Base-by-base conservation (phyloP, 2,888 invertebrate genomes). In the Esperia sulphurella region DNA sequence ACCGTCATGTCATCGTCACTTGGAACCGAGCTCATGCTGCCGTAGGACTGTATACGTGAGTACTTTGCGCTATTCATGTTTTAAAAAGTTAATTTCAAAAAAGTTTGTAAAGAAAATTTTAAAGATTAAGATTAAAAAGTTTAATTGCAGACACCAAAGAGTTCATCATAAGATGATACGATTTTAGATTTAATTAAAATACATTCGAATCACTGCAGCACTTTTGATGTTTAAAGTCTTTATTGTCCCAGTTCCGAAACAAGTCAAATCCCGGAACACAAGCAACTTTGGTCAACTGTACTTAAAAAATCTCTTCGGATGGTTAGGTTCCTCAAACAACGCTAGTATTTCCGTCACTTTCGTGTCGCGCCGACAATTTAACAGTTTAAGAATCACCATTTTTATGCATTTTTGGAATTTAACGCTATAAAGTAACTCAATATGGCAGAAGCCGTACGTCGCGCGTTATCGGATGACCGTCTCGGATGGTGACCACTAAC, bases 1-100 rank as follows among this genome's bases (percentile, higher is more conserved):
- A 90, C 86, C 0, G 68, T 83, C 87, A 90, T 88, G 52, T 89
- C 85, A 38, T 89, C 87, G 0, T 88, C 84, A 53, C 89, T 88
- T 41, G 81, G 67, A 0, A 74, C 70, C 0, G 83, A 82, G 42
- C 75, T 75, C 79, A 88, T 83, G 51, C 87, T 89, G 33, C 90
- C 90, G 51, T 90, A 90, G 1, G 87, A 88, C 8, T 88, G 86
- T 45, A 83, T 79, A 38, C 86, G 74, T 3, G 59, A 55, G 45
- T 84, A 87, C 52, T 75, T 79, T 12, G 61, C 68, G 52, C 69
- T 73, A 46, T 82, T 82, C 80, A 83, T 81, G 31, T 10, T 44
- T 37, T 21, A 21, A 21, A 21, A 21, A 21, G 21, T 5, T 2
- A 5, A 5, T n/a, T n/a, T n/a, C n/a, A n/a, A n/a, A n/a, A n/a